Evolutionary conservation across 2,888 invertebrate genomes (phyloP).

Genomic region (Drosophila hamatofila): DNA sequence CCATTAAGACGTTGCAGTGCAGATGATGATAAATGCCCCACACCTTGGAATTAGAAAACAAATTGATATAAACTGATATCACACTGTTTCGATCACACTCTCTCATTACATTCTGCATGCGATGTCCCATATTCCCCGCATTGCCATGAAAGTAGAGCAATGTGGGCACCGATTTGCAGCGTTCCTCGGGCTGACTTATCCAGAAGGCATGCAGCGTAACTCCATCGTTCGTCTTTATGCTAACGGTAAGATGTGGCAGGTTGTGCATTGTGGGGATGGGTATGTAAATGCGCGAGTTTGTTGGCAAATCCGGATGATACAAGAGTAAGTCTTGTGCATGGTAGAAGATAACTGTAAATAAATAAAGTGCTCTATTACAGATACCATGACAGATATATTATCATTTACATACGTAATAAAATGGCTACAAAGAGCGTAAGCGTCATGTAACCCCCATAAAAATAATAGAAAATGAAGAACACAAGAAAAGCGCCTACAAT

Average conservation of each 20-base stretch:
- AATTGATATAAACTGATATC: background rate
- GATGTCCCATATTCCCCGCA: constrained; percentile 98
- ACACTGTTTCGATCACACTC: background rate
- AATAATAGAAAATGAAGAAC: constrained; percentile 92
- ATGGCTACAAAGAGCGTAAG: constrained; percentile 90
- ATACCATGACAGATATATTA: background rate
- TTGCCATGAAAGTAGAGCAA: constrained; percentile 97
- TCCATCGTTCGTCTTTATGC: constrained; percentile 91
- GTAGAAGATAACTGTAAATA: constrained; percentile 90
- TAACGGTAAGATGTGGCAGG: constrained; percentile 94
- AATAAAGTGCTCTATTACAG: background rate
- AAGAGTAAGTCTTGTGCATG: constrained; percentile 94
- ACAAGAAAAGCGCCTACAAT: constrained; percentile 90
- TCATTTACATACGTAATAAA: constrained; percentile 88
- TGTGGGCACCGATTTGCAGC: constrained; percentile 91
- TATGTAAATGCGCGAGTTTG: constrained; percentile 94
- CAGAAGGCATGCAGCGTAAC: constrained; percentile 92
- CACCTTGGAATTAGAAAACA: constrained; percentile 77
- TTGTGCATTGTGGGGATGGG: constrained; percentile 94
- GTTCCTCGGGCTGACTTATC: constrained; percentile 90
- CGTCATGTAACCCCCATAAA: constrained; percentile 92
- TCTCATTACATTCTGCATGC: constrained; percentile 90
- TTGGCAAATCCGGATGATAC: constrained; percentile 95
- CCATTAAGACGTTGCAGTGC: constrained; percentile 94
- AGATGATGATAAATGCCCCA: constrained; percentile 93